Evolutionary conservation across 2,113 vertebrate genomes (phyloP).

Genomic region (Ptilonorhynchus violaceus): DNA sequence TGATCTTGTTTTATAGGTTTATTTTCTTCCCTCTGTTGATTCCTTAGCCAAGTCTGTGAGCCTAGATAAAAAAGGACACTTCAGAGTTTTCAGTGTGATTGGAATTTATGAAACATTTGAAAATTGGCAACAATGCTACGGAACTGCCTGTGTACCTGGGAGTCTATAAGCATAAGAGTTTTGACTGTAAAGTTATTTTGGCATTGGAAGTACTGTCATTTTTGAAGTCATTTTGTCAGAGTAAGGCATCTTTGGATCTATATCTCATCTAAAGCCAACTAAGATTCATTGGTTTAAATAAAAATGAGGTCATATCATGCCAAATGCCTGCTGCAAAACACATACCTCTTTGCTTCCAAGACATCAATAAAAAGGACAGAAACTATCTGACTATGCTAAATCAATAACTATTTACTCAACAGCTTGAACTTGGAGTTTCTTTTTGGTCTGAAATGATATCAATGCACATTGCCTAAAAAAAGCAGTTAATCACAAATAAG

Average conservation of each 20-base stretch:
- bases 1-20: background rate
- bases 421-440: background rate
- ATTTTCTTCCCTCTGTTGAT: background rate
- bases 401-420: slow-evolving; percentile 14
- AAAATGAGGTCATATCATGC: background rate
- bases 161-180: background rate
- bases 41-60: background rate
- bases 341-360: background rate
- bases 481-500: background rate
- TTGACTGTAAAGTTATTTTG: background rate
- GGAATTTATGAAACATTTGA: background rate
- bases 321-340: background rate
- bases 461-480: background rate
- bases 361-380: background rate
- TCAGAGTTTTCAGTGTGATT: background rate
- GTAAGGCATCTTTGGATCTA: background rate
- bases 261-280: background rate
- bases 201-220: background rate
- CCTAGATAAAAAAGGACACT: background rate
- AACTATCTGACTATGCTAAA: background rate
- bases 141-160: background rate
- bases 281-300: background rate
- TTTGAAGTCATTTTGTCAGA: background rate
- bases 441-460: background rate
- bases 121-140: background rate